Conservation (phyloP, 1,140 invertebrate species). For the Dendrolimus punctatus region DNA sequence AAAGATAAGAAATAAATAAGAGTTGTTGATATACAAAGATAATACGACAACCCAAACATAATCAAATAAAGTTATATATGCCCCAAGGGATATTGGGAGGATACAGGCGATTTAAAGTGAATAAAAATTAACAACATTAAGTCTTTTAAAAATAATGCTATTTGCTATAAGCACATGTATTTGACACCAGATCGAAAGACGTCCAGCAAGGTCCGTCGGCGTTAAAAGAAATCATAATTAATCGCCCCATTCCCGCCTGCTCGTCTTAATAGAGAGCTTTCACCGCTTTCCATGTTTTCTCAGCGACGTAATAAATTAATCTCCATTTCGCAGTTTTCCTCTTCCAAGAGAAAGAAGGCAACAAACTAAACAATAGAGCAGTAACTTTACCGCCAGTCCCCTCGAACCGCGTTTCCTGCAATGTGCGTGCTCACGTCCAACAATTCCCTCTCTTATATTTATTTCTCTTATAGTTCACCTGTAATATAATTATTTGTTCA, state of each 20-base stretch:
- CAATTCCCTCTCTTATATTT: too few relatives aligned
- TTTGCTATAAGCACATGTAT: not conserved
- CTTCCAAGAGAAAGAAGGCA: conserved; percentile 19
- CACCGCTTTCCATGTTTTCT: conserved; percentile 58
- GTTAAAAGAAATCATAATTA: conserved; percentile 67
- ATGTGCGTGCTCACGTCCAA: not conserved
- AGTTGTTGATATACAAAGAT: too few relatives aligned
- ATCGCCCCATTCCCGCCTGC: conserved; percentile 49
- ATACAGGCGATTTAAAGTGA: too few relatives aligned
- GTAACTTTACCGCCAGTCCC: conserved; percentile 8
- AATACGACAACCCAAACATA: too few relatives aligned
- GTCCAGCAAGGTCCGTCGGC: conserved; percentile 28
- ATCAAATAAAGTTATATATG: too few relatives aligned
- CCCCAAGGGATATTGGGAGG: too few relatives aligned
- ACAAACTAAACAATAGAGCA: conserved; percentile 27
- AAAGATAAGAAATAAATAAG: too few relatives aligned
- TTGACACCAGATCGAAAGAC: conserved; percentile 10
- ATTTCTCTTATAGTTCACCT: too few relatives aligned
- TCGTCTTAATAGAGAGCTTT: conserved; percentile 63
- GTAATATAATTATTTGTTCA: too few relatives aligned
- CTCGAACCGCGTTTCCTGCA: not conserved
- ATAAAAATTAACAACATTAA: too few relatives aligned
- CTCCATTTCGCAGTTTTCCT: conserved; percentile 43
- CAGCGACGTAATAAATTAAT: conserved; percentile 63
- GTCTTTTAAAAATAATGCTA: not conserved